Percentiles rank a stretch among this genome's conserved stretches.
Evolutionary conservation across 2,797 vertebrate species (phyloP).

Genomic region (Alosa sapidissima): DNA sequence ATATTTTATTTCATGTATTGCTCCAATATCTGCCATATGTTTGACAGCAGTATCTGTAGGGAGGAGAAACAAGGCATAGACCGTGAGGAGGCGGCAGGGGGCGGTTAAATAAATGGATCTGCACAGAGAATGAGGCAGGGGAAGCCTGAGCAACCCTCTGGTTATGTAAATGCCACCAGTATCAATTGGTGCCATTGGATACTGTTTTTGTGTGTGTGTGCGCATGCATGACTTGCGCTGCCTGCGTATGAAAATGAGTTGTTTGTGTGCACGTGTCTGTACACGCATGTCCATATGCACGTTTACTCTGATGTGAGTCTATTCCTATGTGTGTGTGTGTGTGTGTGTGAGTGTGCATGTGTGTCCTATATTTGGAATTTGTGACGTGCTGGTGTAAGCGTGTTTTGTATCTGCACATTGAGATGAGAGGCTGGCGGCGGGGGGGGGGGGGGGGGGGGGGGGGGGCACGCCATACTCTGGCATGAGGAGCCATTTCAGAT

Average conservation of each 20-base stretch:
- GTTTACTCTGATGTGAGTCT: conserved; percentile 44
- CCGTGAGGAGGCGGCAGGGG: not conserved
- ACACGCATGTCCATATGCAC: conserved; percentile 36
- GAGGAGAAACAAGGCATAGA: not conserved
- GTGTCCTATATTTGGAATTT: conserved; percentile 43
- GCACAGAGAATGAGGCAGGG: not conserved
- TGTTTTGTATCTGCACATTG: conserved; percentile 42
- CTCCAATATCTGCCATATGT: not conserved
- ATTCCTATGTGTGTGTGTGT: conserved; percentile 41
- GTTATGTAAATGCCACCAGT: conserved; percentile 69
- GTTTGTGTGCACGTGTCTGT: conserved; percentile 38
- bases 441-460: too few relatives aligned
- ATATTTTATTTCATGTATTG: not conserved
- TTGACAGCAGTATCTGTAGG: not conserved
- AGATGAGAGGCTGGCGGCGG: conserved; percentile 44
- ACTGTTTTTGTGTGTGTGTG: conserved; percentile 41
- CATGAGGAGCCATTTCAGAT: conserved; percentile 60
- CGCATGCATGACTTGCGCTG: conserved; percentile 33
- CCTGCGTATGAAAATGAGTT: conserved; percentile 38
- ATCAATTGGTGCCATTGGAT: conserved; percentile 67
- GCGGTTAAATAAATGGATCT: not conserved
- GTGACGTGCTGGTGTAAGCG: conserved; percentile 24
- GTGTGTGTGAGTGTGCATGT: conserved; percentile 21
- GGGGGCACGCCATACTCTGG: conserved; percentile 67
- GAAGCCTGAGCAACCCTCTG: conserved; percentile 16